phyloP scores from a whole-genome alignment of 1,140 invertebrate genomes.

The Acromyrmex heyeri region DNA sequence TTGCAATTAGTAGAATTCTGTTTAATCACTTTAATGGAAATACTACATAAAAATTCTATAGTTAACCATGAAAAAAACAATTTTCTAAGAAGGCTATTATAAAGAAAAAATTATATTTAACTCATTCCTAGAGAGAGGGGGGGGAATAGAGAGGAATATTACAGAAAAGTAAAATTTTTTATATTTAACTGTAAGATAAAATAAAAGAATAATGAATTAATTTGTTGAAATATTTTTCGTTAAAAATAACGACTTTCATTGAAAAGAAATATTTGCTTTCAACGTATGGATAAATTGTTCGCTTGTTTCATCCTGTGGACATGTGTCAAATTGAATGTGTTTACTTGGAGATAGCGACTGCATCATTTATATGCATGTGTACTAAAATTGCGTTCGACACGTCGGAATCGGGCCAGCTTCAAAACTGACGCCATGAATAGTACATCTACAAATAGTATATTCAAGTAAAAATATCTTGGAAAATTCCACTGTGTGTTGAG shows the following conservation, averaged over 20 bases:
- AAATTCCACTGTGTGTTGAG: slow-evolving; percentile 42
- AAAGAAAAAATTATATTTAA: background rate
- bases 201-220: background rate
- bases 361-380: slow-evolving; percentile 4
- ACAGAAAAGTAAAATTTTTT: background rate
- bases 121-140: background rate
- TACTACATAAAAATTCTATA: too few species aligned
- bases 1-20: background rate
- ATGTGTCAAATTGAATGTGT: slow-evolving; percentile 24
- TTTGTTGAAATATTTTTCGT: background rate
- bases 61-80: background rate
- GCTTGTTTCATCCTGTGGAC: background rate
- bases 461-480: slow-evolving; percentile 65
- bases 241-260: background rate
- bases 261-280: background rate
- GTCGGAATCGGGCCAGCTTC: slow-evolving; percentile 58
- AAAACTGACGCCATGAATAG: slow-evolving; percentile 69
- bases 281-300: slow-evolving; percentile 25
- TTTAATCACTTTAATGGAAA: too few species aligned
- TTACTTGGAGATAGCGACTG: slow-evolving; percentile 21
- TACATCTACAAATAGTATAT: slow-evolving; percentile 69
- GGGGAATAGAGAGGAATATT: background rate
- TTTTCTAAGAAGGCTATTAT: background rate
- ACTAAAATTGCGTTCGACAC: slow-evolving; percentile 3
- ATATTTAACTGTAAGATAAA: background rate